Evolutionary conservation across 1,140 invertebrate genomes (phyloP).

Genomic region (Drosophila pectinifera): DNA sequence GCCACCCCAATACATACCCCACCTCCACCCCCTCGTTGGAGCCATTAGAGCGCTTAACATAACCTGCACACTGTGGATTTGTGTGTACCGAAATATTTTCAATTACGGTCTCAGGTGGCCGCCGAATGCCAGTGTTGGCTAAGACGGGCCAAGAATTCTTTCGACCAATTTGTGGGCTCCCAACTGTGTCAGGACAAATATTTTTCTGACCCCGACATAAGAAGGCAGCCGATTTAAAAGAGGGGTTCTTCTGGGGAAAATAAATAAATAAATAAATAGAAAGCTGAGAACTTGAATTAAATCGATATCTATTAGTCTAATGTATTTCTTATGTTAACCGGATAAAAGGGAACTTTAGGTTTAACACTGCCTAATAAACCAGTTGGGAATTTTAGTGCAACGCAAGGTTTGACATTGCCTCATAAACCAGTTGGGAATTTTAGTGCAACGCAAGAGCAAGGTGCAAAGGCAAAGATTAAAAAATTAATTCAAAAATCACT

Average conservation of each 20-base stretch:
- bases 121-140: conserved; percentile 29
- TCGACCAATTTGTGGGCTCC: conserved; percentile 2
- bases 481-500: no score
- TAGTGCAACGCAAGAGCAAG: no score
- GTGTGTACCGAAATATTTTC: conserved; percentile 66
- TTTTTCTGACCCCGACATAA: background rate
- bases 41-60: conserved; percentile 44
- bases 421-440: no score
- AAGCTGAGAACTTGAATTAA: no score
- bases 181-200: conserved; percentile 18
- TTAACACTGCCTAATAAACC: no score
- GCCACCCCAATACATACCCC: background rate
- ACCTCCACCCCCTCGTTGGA: background rate
- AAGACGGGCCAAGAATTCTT: conserved; percentile 15
- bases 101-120: conserved; percentile 32
- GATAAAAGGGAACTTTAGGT: no score
- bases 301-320: no score
- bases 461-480: no score
- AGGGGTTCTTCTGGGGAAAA: background rate
- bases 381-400: no score
- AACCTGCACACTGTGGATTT: conserved; percentile 68
- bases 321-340: no score
- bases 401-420: no score
- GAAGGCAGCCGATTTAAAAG: background rate
- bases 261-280: background rate